phyloP scores from a whole-genome alignment of 2,113 vertebrate genomes.

The Holacanthus passer region DNA sequence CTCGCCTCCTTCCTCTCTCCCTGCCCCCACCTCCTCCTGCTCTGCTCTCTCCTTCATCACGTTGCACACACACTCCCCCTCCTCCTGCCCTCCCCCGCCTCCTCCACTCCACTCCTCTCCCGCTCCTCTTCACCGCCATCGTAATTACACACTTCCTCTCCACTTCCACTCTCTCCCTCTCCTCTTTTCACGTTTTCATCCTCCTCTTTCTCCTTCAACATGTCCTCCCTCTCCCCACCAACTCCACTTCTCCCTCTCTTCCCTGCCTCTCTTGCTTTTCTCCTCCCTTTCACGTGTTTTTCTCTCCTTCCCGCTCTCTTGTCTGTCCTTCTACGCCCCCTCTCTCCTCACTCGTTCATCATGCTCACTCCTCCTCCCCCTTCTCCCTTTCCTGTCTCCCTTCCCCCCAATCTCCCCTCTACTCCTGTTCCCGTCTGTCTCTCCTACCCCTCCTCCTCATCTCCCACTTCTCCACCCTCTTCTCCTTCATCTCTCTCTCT shows the following conservation, averaged over 20 bases:
- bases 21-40: constrained; percentile 71
- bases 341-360: constrained; percentile 67
- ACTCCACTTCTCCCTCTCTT: constrained; percentile 50
- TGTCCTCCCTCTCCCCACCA: constrained; percentile 38
- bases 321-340: constrained; percentile 65
- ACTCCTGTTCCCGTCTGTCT: constrained; percentile 38
- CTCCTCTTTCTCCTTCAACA: constrained; percentile 51
- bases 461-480: constrained; percentile 52
- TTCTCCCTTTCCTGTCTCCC: constrained; percentile 47
- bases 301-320: constrained; percentile 60
- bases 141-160: constrained; percentile 67
- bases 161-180: constrained; percentile 42
- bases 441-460: constrained; percentile 35
- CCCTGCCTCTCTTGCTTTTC: constrained; percentile 33
- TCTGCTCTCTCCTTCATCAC: constrained; percentile 73
- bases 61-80: constrained; percentile 55
- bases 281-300: constrained; percentile 58
- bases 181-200: constrained; percentile 30
- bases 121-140: constrained; percentile 38
- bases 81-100: constrained; percentile 16
- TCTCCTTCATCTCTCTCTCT: constrained; percentile 49
- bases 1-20: constrained; percentile 53
- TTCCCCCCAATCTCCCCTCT: constrained; percentile 27
- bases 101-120: constrained; percentile 18
- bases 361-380: constrained; percentile 51